Base-by-base conservation (phyloP, 2,797 vertebrate genomes). In the Eulemur rubriventer region DNA sequence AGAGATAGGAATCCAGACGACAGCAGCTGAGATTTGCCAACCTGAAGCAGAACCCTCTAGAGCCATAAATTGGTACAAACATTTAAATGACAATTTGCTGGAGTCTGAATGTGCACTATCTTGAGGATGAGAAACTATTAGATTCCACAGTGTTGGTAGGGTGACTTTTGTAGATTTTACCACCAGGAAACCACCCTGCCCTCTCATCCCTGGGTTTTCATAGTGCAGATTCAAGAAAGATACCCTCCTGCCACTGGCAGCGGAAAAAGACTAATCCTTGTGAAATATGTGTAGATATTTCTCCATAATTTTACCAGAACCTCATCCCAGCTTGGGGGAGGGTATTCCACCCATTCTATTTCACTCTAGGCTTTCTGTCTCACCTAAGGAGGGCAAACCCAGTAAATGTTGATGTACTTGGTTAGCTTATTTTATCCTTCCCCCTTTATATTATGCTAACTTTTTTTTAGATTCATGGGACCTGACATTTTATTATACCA, bases 401-500 rank as follows among this genome's bases (percentile, higher is more conserved):
- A 17, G 18, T 52, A 81, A 92, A 52, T 38, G 46, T 2, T 46
- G 38, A 83, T 11, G 10, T 81, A 55, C 81, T 59, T 75, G 24
- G 41, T 46, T 50, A 80, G 12, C 8, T 57, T 76, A 78, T 50
- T 67, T 79, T 69, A 24, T 78, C 11, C 33, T 13, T 41, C 20
- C 2, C 7, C n/a, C 22, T 91, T 94, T 89, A 20, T 61, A 30
- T 41, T 59, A 84, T 81, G 41, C 8, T 70, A 16, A 50, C 48
- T 50, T 76, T 79, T 63, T 67, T 59, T 89, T 55, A 89, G 91
- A 80, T 61, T 97, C 92, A 55, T 17, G 61, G 48, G 94, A 94
- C 41, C n/a, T 73, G 28, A 93, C 7, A 10, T 63, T 76, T 97
- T 57, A 46, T 72, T 48, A 86, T 93, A 33, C 26, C 30, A 94